A percentile compares a stretch with the other conserved stretches of the same genome.
Conservation (phyloP, 2,888 invertebrate genomes). For the Cheilosia impressa region DNA sequence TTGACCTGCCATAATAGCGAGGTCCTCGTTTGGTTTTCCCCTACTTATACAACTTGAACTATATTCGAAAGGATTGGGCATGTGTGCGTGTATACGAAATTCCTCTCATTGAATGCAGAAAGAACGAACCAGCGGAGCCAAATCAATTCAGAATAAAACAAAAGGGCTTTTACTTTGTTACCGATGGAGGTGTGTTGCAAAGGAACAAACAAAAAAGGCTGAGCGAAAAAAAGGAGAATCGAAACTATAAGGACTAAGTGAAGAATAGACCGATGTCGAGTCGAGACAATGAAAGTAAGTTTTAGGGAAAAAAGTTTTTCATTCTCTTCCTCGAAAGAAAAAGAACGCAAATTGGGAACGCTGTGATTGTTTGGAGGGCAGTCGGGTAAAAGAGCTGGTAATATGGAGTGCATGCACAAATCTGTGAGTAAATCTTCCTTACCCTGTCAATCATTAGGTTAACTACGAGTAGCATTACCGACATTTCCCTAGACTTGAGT, state of each 20-base stretch:
- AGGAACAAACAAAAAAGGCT: conserved; percentile 33
- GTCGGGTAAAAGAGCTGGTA: conserved; percentile 16
- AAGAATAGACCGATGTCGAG: conserved; percentile 51
- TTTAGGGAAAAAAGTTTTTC: conserved; percentile 34
- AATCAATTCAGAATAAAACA: conserved; percentile 66
- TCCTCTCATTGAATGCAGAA: conserved; percentile 27
- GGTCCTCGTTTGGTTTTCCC: conserved; percentile 19
- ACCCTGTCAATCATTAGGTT: conserved; percentile 47
- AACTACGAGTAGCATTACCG: conserved; percentile 29
- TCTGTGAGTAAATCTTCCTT: conserved; percentile 45
- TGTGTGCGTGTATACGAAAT: conserved; percentile 27
- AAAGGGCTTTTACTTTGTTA: conserved; percentile 66
- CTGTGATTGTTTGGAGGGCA: conserved; percentile 27
- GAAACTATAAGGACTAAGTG: conserved; percentile 69
- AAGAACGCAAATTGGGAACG: conserved; percentile 29
- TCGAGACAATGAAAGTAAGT: conserved; percentile 67
- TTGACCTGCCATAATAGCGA: conserved; percentile 55
- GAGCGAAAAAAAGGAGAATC: conserved; percentile 21
- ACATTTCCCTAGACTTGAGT: conserved; percentile 19
- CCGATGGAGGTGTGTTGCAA: conserved; percentile 59
- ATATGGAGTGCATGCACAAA: conserved; percentile 25
- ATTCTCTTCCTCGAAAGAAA: conserved; percentile 24
- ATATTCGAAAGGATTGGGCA: conserved; percentile 34
- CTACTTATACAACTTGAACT: conserved; percentile 47
- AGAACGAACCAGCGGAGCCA: conserved; percentile 30